phyloP scores from a whole-genome alignment of 1,140 invertebrate species.

The Dryas iulia region DNA sequence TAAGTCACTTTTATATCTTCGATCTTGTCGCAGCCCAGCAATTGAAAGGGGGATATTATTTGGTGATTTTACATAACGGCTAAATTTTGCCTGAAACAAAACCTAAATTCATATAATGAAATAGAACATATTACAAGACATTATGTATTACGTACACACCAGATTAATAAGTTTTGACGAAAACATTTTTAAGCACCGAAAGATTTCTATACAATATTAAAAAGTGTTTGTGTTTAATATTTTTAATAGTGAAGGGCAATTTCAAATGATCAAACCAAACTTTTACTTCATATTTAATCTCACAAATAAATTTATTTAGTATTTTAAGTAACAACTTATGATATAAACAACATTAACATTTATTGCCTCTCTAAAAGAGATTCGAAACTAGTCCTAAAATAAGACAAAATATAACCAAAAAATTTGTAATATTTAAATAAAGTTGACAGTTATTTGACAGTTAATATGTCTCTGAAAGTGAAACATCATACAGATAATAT shows the following conservation, averaged over 20 bases:
- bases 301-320: no score
- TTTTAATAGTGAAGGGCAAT: not conserved
- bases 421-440: not conserved
- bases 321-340: no score
- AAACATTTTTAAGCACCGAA: conserved; percentile 4
- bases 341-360: no score
- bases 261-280: not conserved
- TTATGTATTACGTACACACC: not conserved
- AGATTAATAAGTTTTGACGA: conserved; percentile 6
- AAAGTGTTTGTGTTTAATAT: not conserved
- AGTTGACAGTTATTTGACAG: not conserved
- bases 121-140: not conserved
- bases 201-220: not conserved
- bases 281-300: not conserved
- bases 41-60: not conserved
- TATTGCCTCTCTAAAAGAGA: no score
- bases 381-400: no score
- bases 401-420: not conserved
- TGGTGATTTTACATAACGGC: conserved; percentile 6
- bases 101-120: not conserved
- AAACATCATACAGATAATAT: not conserved
- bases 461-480: not conserved
- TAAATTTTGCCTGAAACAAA: conserved; percentile 39
- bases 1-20: conserved; percentile 56
- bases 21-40: conserved; percentile 33